phyloP scores from a whole-genome alignment of 2,797 vertebrate genomes.

The Onychomys arenicola region DNA sequence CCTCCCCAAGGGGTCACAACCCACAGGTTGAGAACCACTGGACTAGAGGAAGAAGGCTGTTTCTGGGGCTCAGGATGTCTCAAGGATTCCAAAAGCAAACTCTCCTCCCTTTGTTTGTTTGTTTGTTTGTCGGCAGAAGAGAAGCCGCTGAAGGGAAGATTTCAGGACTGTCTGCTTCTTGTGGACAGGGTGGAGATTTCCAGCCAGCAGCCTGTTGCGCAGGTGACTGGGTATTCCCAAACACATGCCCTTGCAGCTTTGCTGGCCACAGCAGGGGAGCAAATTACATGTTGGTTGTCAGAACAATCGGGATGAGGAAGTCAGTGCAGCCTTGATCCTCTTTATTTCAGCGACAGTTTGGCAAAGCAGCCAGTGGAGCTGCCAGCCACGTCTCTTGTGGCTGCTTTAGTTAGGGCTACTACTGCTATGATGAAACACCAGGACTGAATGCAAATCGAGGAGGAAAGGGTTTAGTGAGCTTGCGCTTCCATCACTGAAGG shows the following conservation, averaged over 20 bases:
- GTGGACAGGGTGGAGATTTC: neutral
- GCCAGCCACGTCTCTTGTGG: neutral
- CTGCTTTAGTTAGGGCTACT: neutral
- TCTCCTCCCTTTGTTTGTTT: neutral
- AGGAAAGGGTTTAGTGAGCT: neutral
- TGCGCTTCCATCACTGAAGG: neutral
- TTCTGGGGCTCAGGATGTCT: neutral
- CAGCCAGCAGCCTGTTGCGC: neutral
- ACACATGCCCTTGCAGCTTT: neutral
- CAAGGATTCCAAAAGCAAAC: constrained; percentile 19
- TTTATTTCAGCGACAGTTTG: constrained; percentile 50
- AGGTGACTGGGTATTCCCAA: neutral
- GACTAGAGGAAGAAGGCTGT: neutral
- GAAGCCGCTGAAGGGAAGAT: neutral
- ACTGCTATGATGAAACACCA: neutral
- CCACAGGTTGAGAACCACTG: neutral
- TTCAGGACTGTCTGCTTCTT: neutral
- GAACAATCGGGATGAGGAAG: neutral
- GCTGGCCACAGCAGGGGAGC: constrained; percentile 46
- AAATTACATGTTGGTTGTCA: constrained; percentile 45
- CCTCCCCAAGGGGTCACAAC: neutral
- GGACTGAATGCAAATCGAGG: neutral
- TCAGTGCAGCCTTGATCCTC: constrained; percentile 57
- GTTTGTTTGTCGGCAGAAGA: neutral
- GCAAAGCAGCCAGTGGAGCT: constrained; percentile 29